Conservation (phyloP, 64 coral and sea anemone genomes). For the Orbicella faveolata region DNA sequence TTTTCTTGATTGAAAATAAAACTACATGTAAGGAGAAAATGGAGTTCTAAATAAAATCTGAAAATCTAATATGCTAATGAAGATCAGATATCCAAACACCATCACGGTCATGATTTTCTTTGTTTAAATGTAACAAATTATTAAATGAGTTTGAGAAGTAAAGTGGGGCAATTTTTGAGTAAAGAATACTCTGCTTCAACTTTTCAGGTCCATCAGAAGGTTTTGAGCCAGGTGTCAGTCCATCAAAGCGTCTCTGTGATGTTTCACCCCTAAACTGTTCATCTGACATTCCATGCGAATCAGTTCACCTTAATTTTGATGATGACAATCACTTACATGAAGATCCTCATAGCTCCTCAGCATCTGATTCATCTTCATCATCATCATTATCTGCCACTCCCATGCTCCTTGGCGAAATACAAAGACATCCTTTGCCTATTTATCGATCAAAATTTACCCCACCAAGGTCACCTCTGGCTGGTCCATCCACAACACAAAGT, state of each 20-base stretch:
- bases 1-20: too few relatives aligned
- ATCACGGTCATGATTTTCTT: too few relatives aligned
- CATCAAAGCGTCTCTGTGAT: slow-evolving; percentile 82
- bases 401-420: slow-evolving; percentile 70
- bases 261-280: slow-evolving; percentile 51
- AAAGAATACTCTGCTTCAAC: background rate
- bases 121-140: too few relatives aligned
- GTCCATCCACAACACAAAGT: slow-evolving; percentile 75
- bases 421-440: slow-evolving; percentile 44
- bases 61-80: too few relatives aligned
- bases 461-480: slow-evolving; percentile 89
- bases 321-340: slow-evolving; percentile 59
- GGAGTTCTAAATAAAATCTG: too few relatives aligned
- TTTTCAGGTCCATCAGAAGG: slow-evolving; percentile 70
- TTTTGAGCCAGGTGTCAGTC: slow-evolving; percentile 84
- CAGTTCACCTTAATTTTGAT: slow-evolving; percentile 81
- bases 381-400: slow-evolving; percentile 62
- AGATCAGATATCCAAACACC: too few relatives aligned
- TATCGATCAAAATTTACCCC: slow-evolving; percentile 86
- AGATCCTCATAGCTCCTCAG: slow-evolving; percentile 60
- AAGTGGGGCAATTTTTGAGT: too few relatives aligned
- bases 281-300: slow-evolving; percentile 73
- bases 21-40: too few relatives aligned
- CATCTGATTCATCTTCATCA: slow-evolving; percentile 47
- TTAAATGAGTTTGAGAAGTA: too few relatives aligned